Evolutionary conservation across 1,140 invertebrate genomes (phyloP), one percentile per base, ranked within the genome.

Genomic region (Drosophila kurseongensis): DNA sequence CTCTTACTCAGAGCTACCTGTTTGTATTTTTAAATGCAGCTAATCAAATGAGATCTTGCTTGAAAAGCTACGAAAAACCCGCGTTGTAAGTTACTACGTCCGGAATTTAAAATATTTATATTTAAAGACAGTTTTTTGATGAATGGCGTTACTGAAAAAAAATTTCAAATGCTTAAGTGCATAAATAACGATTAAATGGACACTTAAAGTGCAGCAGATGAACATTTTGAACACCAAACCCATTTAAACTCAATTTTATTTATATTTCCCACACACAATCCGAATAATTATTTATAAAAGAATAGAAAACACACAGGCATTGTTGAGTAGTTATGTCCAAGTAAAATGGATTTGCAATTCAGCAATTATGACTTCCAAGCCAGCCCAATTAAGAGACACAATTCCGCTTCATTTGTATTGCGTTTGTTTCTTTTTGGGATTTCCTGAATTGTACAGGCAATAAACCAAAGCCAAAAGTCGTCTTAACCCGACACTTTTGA

Each of bases 1-100:
- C 13, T 27, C 23, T 29, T 27, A 41, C 23, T 27, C 36, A 41
- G 5, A 12, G 18, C 5, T 40, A 27, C 7, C 16, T 6, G 13
- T 10, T 56, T 56, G 10, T 57, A 57, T 44, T 57, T 57, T 57
- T 16, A 44, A 42, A 29, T 29, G 10, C 54, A 57, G 38, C 12
- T 12, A 41, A 9, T 41, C 38, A 42, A 56, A 23, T 18, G 18
- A 13, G 10, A 10, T 10, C 27, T 32, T 12, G 27, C 4, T 14
- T 9, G n/a, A 4, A 41, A 27, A 8, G 16, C 45, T 47, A 23
- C 12, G 18, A 40, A 4, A 38, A 40, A 54, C 5, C 32, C 51
- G 1, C 16, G 6, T n/a, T 50, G 50, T 36, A 13, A 38, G 16
- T 38, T n/a, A 16, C 10, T 2, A 14, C 8, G 10, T 55, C 7